Conservation (phyloP, 2,113 vertebrate genomes). For the Silurus glanis region DNA sequence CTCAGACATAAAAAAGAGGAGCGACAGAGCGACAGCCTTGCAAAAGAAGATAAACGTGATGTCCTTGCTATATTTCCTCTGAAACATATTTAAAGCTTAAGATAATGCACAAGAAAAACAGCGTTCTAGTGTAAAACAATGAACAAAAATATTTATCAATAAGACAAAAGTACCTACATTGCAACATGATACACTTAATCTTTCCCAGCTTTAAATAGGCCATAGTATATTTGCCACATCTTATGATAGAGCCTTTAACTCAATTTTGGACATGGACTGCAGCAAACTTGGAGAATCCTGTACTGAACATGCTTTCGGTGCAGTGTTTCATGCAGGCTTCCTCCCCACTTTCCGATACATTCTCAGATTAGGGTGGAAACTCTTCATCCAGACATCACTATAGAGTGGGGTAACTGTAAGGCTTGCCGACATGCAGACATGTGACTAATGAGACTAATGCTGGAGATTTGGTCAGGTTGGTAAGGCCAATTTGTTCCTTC, state of each 20-base stretch:
- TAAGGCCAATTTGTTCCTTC: too few species aligned
- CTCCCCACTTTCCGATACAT: not conserved
- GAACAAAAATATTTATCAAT: not conserved
- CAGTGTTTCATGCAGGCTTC: not conserved
- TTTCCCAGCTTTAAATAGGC: not conserved
- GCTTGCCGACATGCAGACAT: not conserved
- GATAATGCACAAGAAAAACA: not conserved
- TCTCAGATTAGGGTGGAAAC: not conserved
- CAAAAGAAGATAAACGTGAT: conserved; percentile 32
- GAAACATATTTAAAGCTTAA: conserved; percentile 8
- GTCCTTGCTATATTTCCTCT: not conserved
- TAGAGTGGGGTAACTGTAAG: not conserved
- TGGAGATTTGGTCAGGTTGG: too few species aligned
- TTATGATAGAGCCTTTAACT: not conserved
- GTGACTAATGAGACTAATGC: too few species aligned
- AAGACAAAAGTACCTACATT: not conserved
- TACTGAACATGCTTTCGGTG: not conserved
- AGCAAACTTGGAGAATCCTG: not conserved
- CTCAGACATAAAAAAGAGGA: conserved; percentile 50
- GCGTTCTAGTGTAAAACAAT: not conserved
- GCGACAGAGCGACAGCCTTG: conserved; percentile 12
- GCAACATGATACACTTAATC: not conserved
- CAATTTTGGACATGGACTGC: not conserved
- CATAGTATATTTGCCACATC: not conserved
- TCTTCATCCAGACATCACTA: conserved; percentile 7